Evolutionary conservation across 2,888 invertebrate species (phyloP).

Genomic region (Scaptomyza polygonia): DNA sequence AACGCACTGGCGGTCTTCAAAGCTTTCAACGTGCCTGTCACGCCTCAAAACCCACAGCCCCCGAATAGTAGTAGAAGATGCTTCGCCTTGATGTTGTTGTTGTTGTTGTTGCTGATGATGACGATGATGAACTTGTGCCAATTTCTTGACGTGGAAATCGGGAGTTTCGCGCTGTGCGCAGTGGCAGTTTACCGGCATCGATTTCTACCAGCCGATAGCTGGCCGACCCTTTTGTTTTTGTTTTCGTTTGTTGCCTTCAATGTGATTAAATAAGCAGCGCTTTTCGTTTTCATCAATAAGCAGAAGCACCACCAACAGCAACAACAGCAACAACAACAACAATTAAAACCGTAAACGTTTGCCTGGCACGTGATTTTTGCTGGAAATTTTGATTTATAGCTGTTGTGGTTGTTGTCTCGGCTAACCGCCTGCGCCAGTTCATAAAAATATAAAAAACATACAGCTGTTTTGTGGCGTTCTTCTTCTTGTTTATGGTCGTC

Average conservation of each 20-base stretch:
- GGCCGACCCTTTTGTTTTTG: background rate
- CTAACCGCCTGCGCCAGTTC: conserved; percentile 55
- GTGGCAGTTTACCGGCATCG: conserved; percentile 63
- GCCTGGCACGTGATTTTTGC: conserved; percentile 72
- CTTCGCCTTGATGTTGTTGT: background rate
- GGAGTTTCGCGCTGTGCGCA: conserved; percentile 49
- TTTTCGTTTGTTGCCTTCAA: conserved; percentile 9
- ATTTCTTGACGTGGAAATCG: conserved; percentile 52
- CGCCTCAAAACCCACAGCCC: conserved; percentile 33
- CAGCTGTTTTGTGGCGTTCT: conserved; percentile 11
- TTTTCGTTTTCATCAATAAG: conserved; percentile 74
- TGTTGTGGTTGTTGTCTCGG: conserved; percentile 55
- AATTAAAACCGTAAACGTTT: conserved; percentile 36
- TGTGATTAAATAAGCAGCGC: conserved; percentile 62
- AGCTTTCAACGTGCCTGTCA: conserved; percentile 71
- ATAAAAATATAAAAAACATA: conserved; percentile 39
- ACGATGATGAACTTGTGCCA: conserved; percentile 79
- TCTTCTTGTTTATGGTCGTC: background rate
- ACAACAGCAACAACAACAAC: conserved; percentile 10
- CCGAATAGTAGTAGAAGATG: background rate
- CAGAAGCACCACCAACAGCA: conserved; percentile 26
- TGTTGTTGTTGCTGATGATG: conserved; percentile 1
- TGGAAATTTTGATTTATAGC: conserved; percentile 69
- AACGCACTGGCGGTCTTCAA: conserved; percentile 59
- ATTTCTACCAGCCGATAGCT: conserved; percentile 61